Evolutionary conservation across 2,888 invertebrate species (phyloP).

Genomic region (Cantharis lateralis): DNA sequence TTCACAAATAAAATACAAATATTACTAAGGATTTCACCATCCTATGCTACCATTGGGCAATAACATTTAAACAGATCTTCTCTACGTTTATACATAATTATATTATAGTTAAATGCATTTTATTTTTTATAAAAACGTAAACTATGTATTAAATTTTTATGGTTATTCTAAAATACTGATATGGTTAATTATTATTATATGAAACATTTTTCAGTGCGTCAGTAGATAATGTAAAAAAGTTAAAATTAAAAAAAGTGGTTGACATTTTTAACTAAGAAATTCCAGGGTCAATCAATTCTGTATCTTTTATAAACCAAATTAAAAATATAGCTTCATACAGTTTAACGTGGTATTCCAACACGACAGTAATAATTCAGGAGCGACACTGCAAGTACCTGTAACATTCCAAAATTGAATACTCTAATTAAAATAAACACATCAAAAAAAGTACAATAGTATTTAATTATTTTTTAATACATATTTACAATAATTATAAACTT

Average conservation of each 20-base stretch:
- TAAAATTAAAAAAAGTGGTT: not conserved
- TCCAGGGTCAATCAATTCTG: not conserved
- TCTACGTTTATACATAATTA: too few species aligned
- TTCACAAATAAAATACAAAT: too few species aligned
- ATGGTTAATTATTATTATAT: not conserved
- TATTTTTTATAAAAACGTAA: too few species aligned
- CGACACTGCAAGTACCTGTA: not conserved
- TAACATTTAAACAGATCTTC: too few species aligned
- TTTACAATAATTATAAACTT: conserved; percentile 20
- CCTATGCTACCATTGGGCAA: too few species aligned
- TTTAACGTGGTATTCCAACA: not conserved
- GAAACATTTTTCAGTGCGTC: not conserved
- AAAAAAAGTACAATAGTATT: conserved; percentile 8
- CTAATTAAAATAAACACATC: not conserved
- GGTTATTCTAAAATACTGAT: too few species aligned
- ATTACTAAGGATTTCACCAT: too few species aligned
- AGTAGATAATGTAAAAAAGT: not conserved
- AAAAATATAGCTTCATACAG: too few species aligned
- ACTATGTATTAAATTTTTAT: too few species aligned
- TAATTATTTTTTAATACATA: conserved; percentile 23
- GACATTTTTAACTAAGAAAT: not conserved
- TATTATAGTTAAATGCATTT: too few species aligned
- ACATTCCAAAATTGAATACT: not conserved
- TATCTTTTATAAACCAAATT: not conserved
- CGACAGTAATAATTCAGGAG: not conserved